phyloP scores from a whole-genome alignment of 2,888 invertebrate genomes.

The Periphyllus acericola region DNA sequence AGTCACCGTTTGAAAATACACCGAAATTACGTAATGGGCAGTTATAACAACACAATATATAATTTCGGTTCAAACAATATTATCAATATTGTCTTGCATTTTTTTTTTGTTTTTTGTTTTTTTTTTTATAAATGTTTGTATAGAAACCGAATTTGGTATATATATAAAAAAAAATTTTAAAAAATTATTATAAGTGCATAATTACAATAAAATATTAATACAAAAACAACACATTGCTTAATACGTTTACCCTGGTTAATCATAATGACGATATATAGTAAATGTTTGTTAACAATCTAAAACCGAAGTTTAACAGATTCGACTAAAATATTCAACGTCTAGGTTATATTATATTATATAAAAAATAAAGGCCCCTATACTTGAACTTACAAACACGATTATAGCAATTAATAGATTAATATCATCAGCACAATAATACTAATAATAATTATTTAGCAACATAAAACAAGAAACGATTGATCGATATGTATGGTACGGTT shows the following conservation, averaged over 20 bases:
- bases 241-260: constrained; percentile 62
- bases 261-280: constrained; percentile 57
- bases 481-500: constrained; percentile 60
- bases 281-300: constrained; percentile 60
- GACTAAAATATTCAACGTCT: constrained; percentile 58
- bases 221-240: constrained; percentile 62
- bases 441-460: constrained; percentile 48
- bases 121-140: constrained; percentile 48
- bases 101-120: constrained; percentile 3
- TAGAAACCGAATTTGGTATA: constrained; percentile 56
- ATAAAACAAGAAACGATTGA: constrained; percentile 37
- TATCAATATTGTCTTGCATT: constrained; percentile 48
- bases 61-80: constrained; percentile 55
- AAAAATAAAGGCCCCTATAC: constrained; percentile 61
- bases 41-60: constrained; percentile 20
- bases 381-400: constrained; percentile 56
- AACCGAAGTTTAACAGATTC: constrained; percentile 59
- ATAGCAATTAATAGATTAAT: constrained; percentile 39
- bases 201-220: constrained; percentile 62
- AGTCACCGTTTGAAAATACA: constrained; percentile 44
- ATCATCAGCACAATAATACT: constrained; percentile 28
- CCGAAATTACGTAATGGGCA: constrained; percentile 56
- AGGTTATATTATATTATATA: constrained; percentile 54
- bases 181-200: constrained; percentile 61
- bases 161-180: constrained; percentile 47